phyloP scores from a whole-genome alignment of 2,888 invertebrate genomes.

The Magallana nippona region DNA sequence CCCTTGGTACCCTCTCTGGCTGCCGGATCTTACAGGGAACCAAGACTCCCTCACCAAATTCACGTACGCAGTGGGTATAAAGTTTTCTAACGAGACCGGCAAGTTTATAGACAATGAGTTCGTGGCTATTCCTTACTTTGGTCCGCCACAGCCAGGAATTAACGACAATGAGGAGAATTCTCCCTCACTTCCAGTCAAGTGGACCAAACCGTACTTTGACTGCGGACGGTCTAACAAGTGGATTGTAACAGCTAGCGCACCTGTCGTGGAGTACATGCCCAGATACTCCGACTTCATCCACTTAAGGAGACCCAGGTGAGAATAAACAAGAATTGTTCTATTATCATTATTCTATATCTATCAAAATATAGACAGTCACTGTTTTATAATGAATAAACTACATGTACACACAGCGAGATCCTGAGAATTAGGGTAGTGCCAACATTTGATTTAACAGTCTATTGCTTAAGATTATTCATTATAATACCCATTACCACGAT shows the following conservation, averaged over 20 bases:
- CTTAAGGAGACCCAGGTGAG: conserved; percentile 75
- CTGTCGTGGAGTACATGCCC: conserved; percentile 96
- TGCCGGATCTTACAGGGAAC: conserved; percentile 94
- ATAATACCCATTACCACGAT: too few species aligned
- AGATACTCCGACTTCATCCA: conserved; percentile 77
- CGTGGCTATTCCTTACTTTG: conserved; percentile 75
- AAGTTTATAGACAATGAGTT: conserved; percentile 71
- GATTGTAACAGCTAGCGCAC: conserved; percentile 95
- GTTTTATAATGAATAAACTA: neutral
- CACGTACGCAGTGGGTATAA: conserved; percentile 76
- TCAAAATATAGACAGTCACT: neutral
- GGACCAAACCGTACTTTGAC: conserved; percentile 97
- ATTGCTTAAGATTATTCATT: too few species aligned
- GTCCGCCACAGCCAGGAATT: conserved; percentile 79
- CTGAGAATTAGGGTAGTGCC: too few species aligned
- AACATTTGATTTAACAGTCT: too few species aligned
- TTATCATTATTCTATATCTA: neutral
- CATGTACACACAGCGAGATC: too few species aligned
- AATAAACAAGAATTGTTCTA: neutral
- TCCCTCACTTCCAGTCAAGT: conserved; percentile 90
- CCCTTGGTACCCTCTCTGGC: conserved; percentile 95
- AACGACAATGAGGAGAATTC: conserved; percentile 61
- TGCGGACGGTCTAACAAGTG: conserved; percentile 97
- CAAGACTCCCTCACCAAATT: conserved; percentile 79
- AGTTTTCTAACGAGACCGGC: conserved; percentile 77